Conservation (phyloP, 2,113 vertebrate species). For the Lasiurus borealis region DNA sequence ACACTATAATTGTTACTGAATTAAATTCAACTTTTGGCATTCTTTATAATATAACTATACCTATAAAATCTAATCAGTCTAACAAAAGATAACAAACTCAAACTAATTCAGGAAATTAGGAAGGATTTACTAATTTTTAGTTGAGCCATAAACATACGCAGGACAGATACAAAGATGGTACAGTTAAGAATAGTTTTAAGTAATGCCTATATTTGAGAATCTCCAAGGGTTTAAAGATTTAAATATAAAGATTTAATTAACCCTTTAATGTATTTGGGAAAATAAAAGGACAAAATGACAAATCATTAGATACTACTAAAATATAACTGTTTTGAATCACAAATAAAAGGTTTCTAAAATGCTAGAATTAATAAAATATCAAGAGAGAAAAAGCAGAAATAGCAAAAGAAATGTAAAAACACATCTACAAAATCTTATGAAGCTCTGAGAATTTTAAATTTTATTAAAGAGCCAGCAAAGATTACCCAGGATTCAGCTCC, state of each 20-base stretch:
- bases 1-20: conserved; percentile 58
- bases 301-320: conserved; percentile 18
- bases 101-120: conserved; percentile 56
- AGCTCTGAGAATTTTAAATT: neutral
- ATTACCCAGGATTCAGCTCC: neutral
- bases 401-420: conserved; percentile 13
- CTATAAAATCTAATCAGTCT: conserved; percentile 17
- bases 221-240: conserved; percentile 16
- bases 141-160: conserved; percentile 5
- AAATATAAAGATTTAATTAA: conserved; percentile 49
- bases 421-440: neutral
- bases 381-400: conserved; percentile 17
- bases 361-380: conserved; percentile 22
- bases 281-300: conserved; percentile 41
- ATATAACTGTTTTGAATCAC: neutral
- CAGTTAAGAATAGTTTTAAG: neutral
- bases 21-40: conserved; percentile 54
- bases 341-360: conserved; percentile 44
- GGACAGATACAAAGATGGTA: conserved; percentile 37
- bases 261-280: conserved; percentile 23
- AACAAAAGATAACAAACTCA: conserved; percentile 59
- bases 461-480: conserved; percentile 35
- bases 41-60: conserved; percentile 23
- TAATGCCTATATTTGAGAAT: conserved; percentile 40
- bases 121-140: conserved; percentile 47